Conservation (phyloP, 2,797 vertebrate species). For the Monodelphis domestica region DNA sequence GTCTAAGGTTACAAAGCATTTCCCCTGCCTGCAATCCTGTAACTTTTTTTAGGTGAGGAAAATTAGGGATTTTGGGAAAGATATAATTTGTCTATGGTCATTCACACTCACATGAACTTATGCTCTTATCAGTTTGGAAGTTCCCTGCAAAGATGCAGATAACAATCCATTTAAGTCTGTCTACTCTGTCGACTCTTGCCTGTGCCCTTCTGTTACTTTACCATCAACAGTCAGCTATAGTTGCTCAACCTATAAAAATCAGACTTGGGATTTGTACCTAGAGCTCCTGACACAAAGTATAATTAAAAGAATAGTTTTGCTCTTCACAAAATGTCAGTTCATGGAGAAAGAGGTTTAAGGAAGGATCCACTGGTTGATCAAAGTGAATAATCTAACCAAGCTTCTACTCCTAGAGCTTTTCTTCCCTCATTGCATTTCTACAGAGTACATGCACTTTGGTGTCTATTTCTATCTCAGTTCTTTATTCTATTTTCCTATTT, state of each 20-base stretch:
- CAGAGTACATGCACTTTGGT: neutral
- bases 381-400: neutral
- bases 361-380: neutral
- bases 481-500: neutral
- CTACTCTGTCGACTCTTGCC: neutral
- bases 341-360: neutral
- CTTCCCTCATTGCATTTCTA: neutral
- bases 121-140: neutral
- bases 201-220: neutral
- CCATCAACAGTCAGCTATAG: neutral
- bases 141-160: neutral
- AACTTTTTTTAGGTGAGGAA: neutral
- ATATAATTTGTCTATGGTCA: neutral
- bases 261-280: neutral
- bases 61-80: neutral
- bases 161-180: neutral
- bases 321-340: neutral
- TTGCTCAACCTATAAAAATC: neutral
- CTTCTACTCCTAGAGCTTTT: neutral
- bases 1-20: neutral
- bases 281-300: neutral
- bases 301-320: neutral
- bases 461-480: neutral
- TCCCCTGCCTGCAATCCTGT: neutral
- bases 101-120: neutral